phyloP scores from a whole-genome alignment of 53 echinoderm and acorn worm species.

The Stichopus horrens region DNA sequence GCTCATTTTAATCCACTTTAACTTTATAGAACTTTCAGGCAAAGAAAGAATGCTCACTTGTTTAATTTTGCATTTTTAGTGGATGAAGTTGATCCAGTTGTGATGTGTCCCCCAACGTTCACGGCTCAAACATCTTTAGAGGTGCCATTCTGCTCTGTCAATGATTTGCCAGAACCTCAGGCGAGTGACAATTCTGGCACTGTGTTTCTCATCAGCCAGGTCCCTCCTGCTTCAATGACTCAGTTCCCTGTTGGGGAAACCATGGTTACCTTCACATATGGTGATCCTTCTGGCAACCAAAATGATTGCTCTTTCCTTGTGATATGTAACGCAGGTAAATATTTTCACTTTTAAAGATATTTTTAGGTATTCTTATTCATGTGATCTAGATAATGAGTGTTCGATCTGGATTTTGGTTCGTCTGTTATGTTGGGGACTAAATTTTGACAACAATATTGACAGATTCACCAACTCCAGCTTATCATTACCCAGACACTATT shows the following conservation, averaged over 20 bases:
- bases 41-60: not conserved
- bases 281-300: constrained; percentile 62
- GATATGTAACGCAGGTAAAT: constrained; percentile 53
- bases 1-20: too few relatives aligned
- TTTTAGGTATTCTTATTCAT: too few relatives aligned
- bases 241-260: constrained; percentile 45
- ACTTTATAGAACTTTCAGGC: too few relatives aligned
- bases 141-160: not conserved
- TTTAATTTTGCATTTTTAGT: constrained; percentile 4
- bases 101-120: constrained; percentile 42
- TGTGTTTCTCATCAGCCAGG: constrained; percentile 10
- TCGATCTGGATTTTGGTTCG: too few relatives aligned
- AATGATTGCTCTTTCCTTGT: constrained; percentile 65
- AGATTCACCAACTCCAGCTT: too few relatives aligned
- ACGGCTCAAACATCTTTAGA: constrained; percentile 36
- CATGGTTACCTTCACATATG: constrained; percentile 59
- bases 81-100: constrained; percentile 36
- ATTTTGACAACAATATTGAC: too few relatives aligned
- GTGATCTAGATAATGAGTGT: too few relatives aligned
- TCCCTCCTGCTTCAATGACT: constrained; percentile 52
- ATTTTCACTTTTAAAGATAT: not conserved
- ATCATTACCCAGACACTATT: too few relatives aligned
- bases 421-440: too few relatives aligned
- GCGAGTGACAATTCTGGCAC: constrained; percentile 48
- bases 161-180: constrained; percentile 30